Conservation (phyloP, 1,140 invertebrate genomes). For the Drosophila seguyi region DNA sequence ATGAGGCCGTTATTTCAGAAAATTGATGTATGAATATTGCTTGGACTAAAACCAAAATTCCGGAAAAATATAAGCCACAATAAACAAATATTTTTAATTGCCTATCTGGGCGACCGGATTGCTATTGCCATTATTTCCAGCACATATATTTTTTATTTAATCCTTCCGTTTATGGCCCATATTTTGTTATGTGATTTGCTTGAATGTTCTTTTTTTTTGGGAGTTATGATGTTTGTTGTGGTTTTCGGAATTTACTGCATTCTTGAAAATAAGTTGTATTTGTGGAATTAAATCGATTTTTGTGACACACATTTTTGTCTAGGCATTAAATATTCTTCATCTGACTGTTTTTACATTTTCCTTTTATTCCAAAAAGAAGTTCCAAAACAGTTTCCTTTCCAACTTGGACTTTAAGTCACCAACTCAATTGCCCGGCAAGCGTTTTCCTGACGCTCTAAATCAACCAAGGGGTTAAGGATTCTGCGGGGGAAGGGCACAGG, state of each 20-base stretch:
- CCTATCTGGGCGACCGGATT: neutral
- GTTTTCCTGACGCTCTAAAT: conserved; percentile 40
- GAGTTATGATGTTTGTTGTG: conserved; percentile 1
- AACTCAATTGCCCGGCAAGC: conserved; percentile 44
- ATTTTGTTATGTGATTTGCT: conserved; percentile 3
- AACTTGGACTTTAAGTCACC: conserved; percentile 18
- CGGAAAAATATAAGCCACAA: conserved; percentile 2
- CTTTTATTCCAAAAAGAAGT: neutral
- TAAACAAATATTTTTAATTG: conserved; percentile 19
- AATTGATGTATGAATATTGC: conserved; percentile 11
- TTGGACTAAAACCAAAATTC: conserved; percentile 4
- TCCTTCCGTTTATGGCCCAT: conserved; percentile 6
- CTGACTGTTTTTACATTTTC: neutral
- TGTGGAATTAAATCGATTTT: neutral
- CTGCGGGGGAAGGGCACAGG: neutral
- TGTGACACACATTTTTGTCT: conserved; percentile 3
- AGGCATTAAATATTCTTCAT: neutral
- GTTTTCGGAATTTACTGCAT: conserved; percentile 2
- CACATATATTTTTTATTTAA: conserved; percentile 19
- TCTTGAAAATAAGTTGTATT: neutral
- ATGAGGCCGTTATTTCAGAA: conserved; percentile 8
- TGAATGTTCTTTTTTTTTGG: neutral
- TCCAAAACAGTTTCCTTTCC: neutral
- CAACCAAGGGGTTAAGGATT: conserved; percentile 23
- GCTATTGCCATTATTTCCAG: conserved; percentile 4